phyloP scores from a whole-genome alignment of 1,140 invertebrate species.

The Drosophila melanogaster region DNA sequence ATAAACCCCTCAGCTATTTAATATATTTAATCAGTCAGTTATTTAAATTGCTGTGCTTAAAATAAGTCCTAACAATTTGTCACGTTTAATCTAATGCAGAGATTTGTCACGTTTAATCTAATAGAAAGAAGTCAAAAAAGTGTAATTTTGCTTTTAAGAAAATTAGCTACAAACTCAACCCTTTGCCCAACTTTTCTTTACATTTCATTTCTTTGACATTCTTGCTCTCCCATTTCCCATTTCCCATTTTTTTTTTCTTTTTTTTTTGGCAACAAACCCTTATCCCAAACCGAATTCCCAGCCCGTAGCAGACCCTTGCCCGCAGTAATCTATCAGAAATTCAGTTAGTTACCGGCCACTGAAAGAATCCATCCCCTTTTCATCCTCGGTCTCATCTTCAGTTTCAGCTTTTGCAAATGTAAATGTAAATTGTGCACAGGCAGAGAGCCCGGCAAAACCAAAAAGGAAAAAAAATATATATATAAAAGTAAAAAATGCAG shows the following conservation, averaged over 20 bases:
- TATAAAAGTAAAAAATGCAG: conserved; percentile 15
- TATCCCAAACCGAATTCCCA: conserved; percentile 6
- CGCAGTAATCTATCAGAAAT: conserved; percentile 26
- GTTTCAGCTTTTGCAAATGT: conserved; percentile 27
- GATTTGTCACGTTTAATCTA: not conserved
- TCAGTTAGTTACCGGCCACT: conserved; percentile 41
- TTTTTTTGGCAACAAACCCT: conserved; percentile 14
- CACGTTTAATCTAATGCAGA: no score
- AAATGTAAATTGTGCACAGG: conserved; percentile 31
- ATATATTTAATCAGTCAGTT: not conserved
- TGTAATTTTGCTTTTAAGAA: conserved; percentile 7
- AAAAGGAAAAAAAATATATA: not conserved
- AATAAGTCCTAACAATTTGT: not conserved
- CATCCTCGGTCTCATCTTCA: conserved; percentile 43
- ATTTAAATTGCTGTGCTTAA: not conserved
- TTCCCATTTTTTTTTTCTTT: not conserved
- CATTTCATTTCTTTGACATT: conserved; percentile 22
- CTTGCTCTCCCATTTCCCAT: no score
- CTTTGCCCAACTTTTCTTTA: conserved; percentile 5
- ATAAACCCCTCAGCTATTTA: not conserved
- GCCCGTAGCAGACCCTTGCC: conserved; percentile 9
- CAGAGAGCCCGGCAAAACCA: not conserved
- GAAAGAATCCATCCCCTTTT: conserved; percentile 36
- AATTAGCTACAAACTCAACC: conserved; percentile 13
- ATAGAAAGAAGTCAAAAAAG: not conserved